These are phyloP conservation scores for Thaumatotibia leucotreta DNA, from an alignment of 1,140 invertebrate species.

Conservation along the genomic window DNA sequence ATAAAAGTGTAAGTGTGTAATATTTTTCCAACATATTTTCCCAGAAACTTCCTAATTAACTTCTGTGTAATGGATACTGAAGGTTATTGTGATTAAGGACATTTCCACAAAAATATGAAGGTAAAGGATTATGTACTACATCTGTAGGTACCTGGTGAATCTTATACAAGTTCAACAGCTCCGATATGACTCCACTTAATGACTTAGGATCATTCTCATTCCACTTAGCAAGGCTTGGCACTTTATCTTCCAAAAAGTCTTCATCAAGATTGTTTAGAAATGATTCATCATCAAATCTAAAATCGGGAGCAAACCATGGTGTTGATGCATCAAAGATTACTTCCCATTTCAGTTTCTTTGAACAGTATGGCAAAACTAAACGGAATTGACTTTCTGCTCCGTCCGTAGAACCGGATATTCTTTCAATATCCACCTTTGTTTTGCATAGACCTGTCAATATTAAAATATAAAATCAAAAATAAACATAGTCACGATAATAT, in stretches of 20 bases:
- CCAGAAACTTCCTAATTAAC: no score
- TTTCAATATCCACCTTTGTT: slow-evolving; percentile 62
- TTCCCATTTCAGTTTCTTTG: slow-evolving; percentile 70
- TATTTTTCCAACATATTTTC: no score
- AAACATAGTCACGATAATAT: background rate
- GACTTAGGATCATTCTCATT: slow-evolving; percentile 72
- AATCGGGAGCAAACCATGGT: slow-evolving; percentile 69
- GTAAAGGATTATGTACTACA: background rate
- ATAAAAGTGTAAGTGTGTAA: no score
- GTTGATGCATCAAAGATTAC: slow-evolving; percentile 59
- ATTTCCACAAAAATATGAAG: no score
- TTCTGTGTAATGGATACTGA: no score
- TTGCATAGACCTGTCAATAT: slow-evolving; percentile 57
- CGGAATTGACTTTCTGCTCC: slow-evolving; percentile 54
- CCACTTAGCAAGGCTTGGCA: slow-evolving; percentile 79
- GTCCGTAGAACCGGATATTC: slow-evolving; percentile 40
- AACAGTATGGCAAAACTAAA: slow-evolving; percentile 64
- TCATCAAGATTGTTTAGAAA: slow-evolving; percentile 76
- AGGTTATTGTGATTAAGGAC: no score
- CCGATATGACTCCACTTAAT: slow-evolving; percentile 75
- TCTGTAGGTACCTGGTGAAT: slow-evolving; percentile 75
- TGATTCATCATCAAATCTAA: slow-evolving; percentile 76
- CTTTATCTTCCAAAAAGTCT: slow-evolving; percentile 58
- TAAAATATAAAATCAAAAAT: background rate
- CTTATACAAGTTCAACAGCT: slow-evolving; percentile 76